Evolutionary conservation across 2,797 vertebrate species (phyloP), one percentile per base, ranked within the genome.

Genomic region (Aselliscus stoliczkanus): DNA sequence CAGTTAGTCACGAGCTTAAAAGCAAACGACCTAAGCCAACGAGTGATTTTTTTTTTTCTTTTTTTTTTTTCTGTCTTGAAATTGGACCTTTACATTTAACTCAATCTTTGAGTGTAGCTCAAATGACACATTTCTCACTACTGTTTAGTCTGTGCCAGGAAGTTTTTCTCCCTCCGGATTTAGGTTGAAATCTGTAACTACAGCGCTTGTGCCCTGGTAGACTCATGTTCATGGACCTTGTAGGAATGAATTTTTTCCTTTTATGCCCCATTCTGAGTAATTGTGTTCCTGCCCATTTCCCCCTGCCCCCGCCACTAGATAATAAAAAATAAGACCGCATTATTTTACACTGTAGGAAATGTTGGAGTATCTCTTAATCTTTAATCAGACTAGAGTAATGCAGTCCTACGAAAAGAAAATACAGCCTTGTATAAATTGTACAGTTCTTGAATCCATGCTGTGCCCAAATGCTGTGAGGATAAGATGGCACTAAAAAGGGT

Each of bases 1-100:
- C 37, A 82, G 90, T 95, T 92, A 58, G 39, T 85, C 82, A 70
- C 50, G 76, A 47, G 85, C 62, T 95, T 97, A 69, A 94, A 96
- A 96, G 72, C 62, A 64, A 73, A 92, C 80, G 39, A 64, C 72
- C 27, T 72, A 47, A 77, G 65, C 73, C 81, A 93, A 82, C 76
- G 62, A 67, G 72, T 93, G 47, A 62, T 70, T 87, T 42, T 81
- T 52, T 60, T 47, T 79, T 83, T 90, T 92, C 44, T 70, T 87
- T 42, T 81, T 52, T 60, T 47, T 79, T 83, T 90, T 92, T 50
- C 72, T 56, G 0, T 82, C 88, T 70, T 94, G 88, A 85, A 85
- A 92, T 73, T 80, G 69, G 82, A 81, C 52, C 37, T 85, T 92
- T 90, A n/a, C 27, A 34, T 92, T 73, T 58, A 92, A 90, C 69